phyloP scores from a whole-genome alignment of 2,113 vertebrate species.

The Pseudolaguvia tuberculata region DNA sequence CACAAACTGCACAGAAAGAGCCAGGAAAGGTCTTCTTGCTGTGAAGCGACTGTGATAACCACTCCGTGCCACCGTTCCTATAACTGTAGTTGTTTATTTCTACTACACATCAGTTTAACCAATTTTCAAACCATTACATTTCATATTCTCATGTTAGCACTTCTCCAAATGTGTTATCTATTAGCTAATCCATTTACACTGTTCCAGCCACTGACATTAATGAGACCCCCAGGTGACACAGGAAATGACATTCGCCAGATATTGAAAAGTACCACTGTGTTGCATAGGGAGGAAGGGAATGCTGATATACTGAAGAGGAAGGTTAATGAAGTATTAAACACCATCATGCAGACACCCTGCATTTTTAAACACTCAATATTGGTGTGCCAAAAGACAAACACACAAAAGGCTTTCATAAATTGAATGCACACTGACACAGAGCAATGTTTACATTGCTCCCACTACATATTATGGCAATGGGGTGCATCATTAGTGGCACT shows the following conservation, averaged over 20 bases:
- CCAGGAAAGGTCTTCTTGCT: too few relatives aligned
- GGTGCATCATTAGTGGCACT: slow-evolving; percentile 44
- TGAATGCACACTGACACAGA: neutral
- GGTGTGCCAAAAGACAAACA: neutral
- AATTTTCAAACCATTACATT: neutral
- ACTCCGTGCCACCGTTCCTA: too few relatives aligned
- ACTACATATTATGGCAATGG: slow-evolving; percentile 23
- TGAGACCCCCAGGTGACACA: slow-evolving; percentile 36
- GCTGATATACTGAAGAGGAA: neutral
- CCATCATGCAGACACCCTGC: slow-evolving; percentile 24
- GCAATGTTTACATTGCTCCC: slow-evolving; percentile 15
- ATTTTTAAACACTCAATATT: slow-evolving; percentile 30
- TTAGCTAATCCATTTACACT: slow-evolving; percentile 31
- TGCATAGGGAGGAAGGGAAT: slow-evolving; percentile 4
- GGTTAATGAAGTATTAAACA: slow-evolving; percentile 43
- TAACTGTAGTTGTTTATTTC: neutral
- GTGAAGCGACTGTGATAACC: too few relatives aligned
- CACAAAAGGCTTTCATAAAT: neutral
- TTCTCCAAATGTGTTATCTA: slow-evolving; percentile 19
- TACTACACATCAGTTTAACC: neutral
- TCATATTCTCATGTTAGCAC: neutral
- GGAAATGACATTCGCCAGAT: slow-evolving; percentile 32
- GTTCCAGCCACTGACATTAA: slow-evolving; percentile 34
- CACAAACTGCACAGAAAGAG: too few relatives aligned
- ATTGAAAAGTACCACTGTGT: slow-evolving; percentile 24